Evolutionary conservation across 2,888 invertebrate species (phyloP).

Genomic region (Drosophila monieri): DNA sequence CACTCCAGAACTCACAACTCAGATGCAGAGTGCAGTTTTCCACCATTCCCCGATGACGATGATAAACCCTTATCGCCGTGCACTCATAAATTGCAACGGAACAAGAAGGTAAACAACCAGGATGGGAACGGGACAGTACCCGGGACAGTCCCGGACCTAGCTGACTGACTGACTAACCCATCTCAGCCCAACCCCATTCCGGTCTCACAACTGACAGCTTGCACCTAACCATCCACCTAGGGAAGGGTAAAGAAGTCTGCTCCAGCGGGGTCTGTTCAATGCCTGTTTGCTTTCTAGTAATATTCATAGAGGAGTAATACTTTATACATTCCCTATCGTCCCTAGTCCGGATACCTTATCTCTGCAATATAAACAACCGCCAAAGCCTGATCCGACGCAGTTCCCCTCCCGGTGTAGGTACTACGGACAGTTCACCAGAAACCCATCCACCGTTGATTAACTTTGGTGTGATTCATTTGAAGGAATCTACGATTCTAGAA

Average conservation of each 20-base stretch:
- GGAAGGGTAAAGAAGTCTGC: conserved; percentile 13
- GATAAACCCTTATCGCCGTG: conserved; percentile 67
- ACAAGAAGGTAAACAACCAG: conserved; percentile 69
- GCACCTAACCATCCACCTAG: conserved; percentile 7
- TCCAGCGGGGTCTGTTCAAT: conserved; percentile 6
- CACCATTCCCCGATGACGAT: conserved; percentile 24
- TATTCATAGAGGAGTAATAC: conserved; percentile 57
- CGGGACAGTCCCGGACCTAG: conserved; percentile 25
- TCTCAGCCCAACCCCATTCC: conserved; percentile 5
- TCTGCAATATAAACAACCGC: conserved; percentile 56
- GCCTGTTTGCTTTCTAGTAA: conserved; percentile 42
- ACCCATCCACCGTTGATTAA: conserved; percentile 35
- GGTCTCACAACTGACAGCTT: not conserved
- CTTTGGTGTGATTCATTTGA: conserved; percentile 71
- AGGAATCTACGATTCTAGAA: conserved; percentile 46
- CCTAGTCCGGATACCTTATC: conserved; percentile 52
- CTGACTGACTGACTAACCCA: conserved; percentile 28
- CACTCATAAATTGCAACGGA: conserved; percentile 77
- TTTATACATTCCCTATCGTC: conserved; percentile 25
- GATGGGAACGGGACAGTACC: conserved; percentile 2
- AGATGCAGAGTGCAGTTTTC: conserved; percentile 74
- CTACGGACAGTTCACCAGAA: conserved; percentile 4
- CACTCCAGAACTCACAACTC: conserved; percentile 18
- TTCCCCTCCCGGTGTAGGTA: conserved; percentile 33
- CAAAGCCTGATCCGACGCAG: conserved; percentile 59